Conservation (phyloP, 2,888 invertebrate species). For the Girardia tigrina region DNA sequence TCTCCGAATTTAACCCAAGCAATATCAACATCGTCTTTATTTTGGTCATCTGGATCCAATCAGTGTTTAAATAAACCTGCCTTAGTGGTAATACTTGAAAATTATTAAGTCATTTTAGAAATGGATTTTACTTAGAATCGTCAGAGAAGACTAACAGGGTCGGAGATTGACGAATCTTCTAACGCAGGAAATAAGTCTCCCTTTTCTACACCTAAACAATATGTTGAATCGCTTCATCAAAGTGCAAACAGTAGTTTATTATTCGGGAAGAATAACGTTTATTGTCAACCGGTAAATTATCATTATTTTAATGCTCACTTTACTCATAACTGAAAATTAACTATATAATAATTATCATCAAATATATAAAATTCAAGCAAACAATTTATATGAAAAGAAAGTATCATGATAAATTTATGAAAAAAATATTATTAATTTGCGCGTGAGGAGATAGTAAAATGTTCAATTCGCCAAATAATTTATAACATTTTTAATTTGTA, state of each 20-base stretch:
- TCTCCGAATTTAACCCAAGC: background rate
- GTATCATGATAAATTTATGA: too few relatives aligned
- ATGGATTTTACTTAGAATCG: background rate
- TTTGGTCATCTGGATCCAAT: background rate
- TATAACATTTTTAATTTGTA: too few relatives aligned
- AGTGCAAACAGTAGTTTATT: background rate
- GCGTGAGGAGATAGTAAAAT: too few relatives aligned
- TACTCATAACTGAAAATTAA: too few relatives aligned
- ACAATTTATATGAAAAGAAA: too few relatives aligned
- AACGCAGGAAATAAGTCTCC: background rate
- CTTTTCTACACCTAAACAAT: background rate
- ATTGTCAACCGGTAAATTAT: background rate
- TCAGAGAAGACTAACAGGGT: background rate
- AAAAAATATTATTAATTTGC: too few relatives aligned
- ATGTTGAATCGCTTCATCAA: background rate
- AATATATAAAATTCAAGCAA: too few relatives aligned
- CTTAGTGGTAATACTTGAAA: background rate
- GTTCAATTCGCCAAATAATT: too few relatives aligned
- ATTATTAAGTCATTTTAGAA: background rate
- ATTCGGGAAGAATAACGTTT: background rate
- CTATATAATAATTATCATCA: too few relatives aligned
- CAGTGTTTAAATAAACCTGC: background rate
- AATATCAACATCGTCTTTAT: background rate
- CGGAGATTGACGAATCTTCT: background rate
- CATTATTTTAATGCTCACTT: too few relatives aligned